These are phyloP conservation scores for Platycheirus albimanus DNA, from an alignment of 2,888 invertebrate species.

Conservation along the genomic window DNA sequence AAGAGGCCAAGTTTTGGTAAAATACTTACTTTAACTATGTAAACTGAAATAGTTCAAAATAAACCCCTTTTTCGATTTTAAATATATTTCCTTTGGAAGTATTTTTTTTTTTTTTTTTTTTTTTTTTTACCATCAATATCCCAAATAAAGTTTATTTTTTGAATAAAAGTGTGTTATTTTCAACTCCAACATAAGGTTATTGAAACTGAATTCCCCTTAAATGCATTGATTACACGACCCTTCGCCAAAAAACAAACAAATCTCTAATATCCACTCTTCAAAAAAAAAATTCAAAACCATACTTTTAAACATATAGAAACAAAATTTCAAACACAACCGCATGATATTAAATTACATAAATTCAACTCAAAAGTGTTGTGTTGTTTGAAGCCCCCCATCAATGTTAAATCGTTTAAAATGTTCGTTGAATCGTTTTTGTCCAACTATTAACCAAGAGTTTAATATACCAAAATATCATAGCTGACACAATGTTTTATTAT, in stretches of 20 bases:
- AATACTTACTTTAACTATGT: neutral
- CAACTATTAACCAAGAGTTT: constrained; percentile 65
- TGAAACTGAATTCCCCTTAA: too few relatives aligned
- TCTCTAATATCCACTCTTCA: neutral
- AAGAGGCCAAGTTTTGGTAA: constrained; percentile 10
- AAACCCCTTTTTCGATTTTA: too few relatives aligned
- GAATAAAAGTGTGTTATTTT: too few relatives aligned
- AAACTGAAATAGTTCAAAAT: too few relatives aligned
- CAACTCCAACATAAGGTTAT: too few relatives aligned
- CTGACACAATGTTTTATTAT: constrained; percentile 83
- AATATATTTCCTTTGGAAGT: too few relatives aligned
- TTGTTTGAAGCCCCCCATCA: constrained; percentile 43
- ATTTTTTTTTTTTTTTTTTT: too few relatives aligned
- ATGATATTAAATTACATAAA: neutral
- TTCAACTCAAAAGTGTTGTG: constrained; percentile 27
- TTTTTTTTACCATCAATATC: too few relatives aligned
- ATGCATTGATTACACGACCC: too few relatives aligned
- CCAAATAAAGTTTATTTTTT: too few relatives aligned
- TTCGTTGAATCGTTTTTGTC: constrained; percentile 32
- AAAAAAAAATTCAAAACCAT: neutral
- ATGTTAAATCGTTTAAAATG: constrained; percentile 7
- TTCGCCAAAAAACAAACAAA: too few relatives aligned
- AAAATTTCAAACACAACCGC: constrained; percentile 7
- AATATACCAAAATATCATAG: constrained; percentile 80
- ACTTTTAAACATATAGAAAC: neutral